These are phyloP conservation scores for Brassicogethes aeneus DNA, from an alignment of 2,888 invertebrate species.

Conservation along the genomic window DNA sequence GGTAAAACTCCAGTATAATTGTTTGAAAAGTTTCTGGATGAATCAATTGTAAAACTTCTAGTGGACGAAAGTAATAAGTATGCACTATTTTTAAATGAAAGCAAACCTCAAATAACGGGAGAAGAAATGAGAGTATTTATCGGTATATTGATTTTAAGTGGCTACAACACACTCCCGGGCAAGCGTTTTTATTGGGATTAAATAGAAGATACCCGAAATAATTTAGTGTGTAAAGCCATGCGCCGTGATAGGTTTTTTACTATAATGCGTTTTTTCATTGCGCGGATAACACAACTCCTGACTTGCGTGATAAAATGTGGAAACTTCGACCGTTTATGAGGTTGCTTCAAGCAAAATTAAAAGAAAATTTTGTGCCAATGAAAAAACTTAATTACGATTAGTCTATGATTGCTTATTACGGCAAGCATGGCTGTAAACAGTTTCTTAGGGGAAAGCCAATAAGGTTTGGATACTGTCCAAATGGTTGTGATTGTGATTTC, in stretches of 20 bases:
- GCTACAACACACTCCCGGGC: slow-evolving; percentile 17
- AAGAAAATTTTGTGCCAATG: slow-evolving; percentile 2
- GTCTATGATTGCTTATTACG: slow-evolving; percentile 20
- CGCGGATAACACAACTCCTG: slow-evolving; percentile 18
- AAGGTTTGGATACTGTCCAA: slow-evolving; percentile 7
- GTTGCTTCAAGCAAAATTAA: slow-evolving; percentile 11
- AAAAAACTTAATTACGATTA: slow-evolving; percentile 32
- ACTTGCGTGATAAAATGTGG: slow-evolving; percentile 19
- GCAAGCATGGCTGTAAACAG: slow-evolving; percentile 19
- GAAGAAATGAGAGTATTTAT: slow-evolving; percentile 14
- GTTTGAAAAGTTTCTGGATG: slow-evolving; percentile 11
- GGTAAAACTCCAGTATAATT: slow-evolving; percentile 6
- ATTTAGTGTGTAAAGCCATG: slow-evolving; percentile 17
- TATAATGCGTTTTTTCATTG: no score
- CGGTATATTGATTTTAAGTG: slow-evolving; percentile 16
- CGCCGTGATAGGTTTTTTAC: no score
- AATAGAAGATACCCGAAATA: slow-evolving; percentile 13
- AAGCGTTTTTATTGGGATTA: slow-evolving; percentile 20
- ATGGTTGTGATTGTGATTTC: slow-evolving; percentile 4
- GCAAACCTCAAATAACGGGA: slow-evolving; percentile 6
- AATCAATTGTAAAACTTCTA: slow-evolving; percentile 8
- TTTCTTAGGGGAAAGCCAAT: slow-evolving; percentile 22
- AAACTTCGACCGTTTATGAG: slow-evolving; percentile 21
- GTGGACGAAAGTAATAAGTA: slow-evolving; percentile 9
- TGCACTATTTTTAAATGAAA: slow-evolving; percentile 11